Evolutionary conservation across 2,113 vertebrate genomes (phyloP).

Genomic region (Vulpes lagopus): DNA sequence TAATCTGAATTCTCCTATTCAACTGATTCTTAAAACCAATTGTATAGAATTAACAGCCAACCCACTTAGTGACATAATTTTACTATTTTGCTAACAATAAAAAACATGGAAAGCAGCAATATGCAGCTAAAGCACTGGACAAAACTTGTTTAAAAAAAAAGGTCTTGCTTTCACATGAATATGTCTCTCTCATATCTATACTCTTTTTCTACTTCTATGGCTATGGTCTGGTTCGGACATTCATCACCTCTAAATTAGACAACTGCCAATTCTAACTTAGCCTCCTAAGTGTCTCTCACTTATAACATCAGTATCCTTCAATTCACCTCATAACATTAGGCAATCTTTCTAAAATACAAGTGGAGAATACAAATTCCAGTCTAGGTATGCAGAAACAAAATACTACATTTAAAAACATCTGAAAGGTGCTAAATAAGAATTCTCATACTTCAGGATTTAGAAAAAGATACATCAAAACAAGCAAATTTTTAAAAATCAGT

Average conservation of each 20-base stretch:
- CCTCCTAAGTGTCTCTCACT: neutral
- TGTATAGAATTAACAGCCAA: neutral
- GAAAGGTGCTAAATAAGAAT: constrained; percentile 35
- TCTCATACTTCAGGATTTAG: constrained; percentile 33
- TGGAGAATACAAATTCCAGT: constrained; percentile 16
- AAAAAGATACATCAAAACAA: constrained; percentile 4
- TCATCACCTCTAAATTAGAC: constrained; percentile 23
- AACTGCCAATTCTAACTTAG: constrained; percentile 14
- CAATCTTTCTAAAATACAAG: constrained; percentile 53
- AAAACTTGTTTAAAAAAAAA: neutral
- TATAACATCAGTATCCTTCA: constrained; percentile 24
- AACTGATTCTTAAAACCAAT: neutral
- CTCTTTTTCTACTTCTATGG: neutral
- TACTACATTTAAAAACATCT: constrained; percentile 36
- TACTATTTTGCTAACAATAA: neutral
- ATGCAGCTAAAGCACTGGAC: neutral
- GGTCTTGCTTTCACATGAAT: neutral
- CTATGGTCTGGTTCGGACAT: neutral
- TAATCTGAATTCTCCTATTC: neutral
- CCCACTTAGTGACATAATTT: neutral
- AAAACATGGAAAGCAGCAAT: neutral
- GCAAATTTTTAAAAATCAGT: neutral
- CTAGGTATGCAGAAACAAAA: neutral
- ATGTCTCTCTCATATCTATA: neutral
- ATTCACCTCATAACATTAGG: neutral